Evolutionary conservation across 1,140 invertebrate species (phyloP).

Genomic region (Frieseomelitta varia): DNA sequence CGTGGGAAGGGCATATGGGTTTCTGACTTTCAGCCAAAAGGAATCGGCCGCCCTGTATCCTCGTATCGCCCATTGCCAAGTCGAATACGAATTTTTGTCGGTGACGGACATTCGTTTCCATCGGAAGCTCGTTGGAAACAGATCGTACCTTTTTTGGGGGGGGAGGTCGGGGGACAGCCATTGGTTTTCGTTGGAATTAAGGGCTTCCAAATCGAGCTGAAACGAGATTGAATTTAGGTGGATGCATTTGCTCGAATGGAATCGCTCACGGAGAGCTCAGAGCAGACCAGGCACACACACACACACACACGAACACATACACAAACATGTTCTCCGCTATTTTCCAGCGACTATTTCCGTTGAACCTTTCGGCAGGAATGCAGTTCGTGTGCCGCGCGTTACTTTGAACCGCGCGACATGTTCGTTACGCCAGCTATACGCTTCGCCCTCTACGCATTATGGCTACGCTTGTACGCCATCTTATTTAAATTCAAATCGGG

Average conservation of each 20-base stretch:
- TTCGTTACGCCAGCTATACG: constrained; percentile 27
- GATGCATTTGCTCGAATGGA: constrained; percentile 8
- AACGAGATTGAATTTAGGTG: constrained; percentile 11
- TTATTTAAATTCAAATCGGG: constrained; percentile 47
- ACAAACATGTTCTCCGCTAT: not conserved
- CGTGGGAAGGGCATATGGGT: constrained; percentile 56
- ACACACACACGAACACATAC: not conserved
- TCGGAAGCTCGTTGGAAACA: not conserved
- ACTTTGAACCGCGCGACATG: constrained; percentile 32
- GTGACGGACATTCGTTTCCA: not conserved
- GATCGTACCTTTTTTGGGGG: not conserved
- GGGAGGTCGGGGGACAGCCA: no score
- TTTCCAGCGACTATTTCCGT: constrained; percentile 1
- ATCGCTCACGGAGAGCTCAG: not conserved
- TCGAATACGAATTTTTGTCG: not conserved
- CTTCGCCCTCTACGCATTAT: not conserved
- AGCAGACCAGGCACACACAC: no score
- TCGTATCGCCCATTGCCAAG: no score
- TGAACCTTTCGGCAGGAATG: constrained; percentile 5
- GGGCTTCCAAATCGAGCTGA: not conserved
- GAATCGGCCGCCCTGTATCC: not conserved
- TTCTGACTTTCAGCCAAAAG: not conserved
- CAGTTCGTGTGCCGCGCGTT: constrained; percentile 10
- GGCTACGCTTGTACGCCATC: constrained; percentile 9
- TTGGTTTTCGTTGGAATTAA: constrained; percentile 2